These are phyloP conservation scores for Coilia nasus DNA, from an alignment of 2,797 vertebrate species.

Conservation along the genomic window DNA sequence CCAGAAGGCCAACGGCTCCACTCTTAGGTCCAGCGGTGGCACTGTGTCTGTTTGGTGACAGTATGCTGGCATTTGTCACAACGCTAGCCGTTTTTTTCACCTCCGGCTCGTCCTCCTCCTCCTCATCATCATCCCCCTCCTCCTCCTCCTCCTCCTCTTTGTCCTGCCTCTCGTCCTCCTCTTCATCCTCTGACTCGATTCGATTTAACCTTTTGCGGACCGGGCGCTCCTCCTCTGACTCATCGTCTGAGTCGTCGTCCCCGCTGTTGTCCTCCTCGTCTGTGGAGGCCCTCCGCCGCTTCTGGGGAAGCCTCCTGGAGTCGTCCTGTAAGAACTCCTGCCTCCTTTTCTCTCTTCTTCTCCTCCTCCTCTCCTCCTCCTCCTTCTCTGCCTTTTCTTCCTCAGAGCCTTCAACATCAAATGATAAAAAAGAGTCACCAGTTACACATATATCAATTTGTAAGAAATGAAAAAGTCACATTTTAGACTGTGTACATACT, in stretches of 20 bases:
- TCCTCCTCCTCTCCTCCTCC: slow-evolving; percentile 64
- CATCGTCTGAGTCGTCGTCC: slow-evolving; percentile 68
- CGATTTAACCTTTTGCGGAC: slow-evolving; percentile 80
- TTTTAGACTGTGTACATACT: background rate
- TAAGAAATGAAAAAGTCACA: background rate
- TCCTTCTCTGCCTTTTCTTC: slow-evolving; percentile 66
- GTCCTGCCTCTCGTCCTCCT: slow-evolving; percentile 66
- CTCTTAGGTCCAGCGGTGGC: slow-evolving; percentile 81
- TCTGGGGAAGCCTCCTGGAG: slow-evolving; percentile 68
- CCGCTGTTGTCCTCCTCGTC: slow-evolving; percentile 80
- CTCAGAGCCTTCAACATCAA: slow-evolving; percentile 46
- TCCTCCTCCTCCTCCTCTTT: slow-evolving; percentile 78
- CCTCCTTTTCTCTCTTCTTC: slow-evolving; percentile 68
- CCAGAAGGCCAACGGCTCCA: slow-evolving; percentile 71
- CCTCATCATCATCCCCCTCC: slow-evolving; percentile 72
- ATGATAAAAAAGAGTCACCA: background rate
- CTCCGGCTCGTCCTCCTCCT: slow-evolving; percentile 47
- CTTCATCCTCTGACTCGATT: slow-evolving; percentile 81
- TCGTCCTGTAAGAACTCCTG: slow-evolving; percentile 36
- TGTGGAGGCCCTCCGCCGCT: slow-evolving; percentile 78
- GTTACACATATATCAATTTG: background rate
- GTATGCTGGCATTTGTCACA: slow-evolving; percentile 56
- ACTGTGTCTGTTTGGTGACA: slow-evolving; percentile 84
- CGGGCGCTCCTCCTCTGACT: slow-evolving; percentile 74
- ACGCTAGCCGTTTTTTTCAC: slow-evolving; percentile 32